These are phyloP conservation scores for Trisateles emortualis DNA, from an alignment of 2,888 invertebrate genomes.

Conservation along the genomic window DNA sequence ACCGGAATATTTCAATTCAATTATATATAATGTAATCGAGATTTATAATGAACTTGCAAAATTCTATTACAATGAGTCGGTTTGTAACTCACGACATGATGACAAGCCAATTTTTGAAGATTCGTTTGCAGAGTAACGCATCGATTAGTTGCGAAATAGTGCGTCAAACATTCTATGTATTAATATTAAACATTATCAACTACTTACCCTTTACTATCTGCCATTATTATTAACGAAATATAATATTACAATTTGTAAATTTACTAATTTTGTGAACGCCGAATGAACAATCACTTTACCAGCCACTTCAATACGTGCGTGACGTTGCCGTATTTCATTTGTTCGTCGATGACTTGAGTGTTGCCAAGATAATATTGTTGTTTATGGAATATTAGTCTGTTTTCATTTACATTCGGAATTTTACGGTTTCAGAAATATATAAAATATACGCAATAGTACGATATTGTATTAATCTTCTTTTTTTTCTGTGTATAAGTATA, in stretches of 20 bases:
- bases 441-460: no score
- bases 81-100: conserved; percentile 78
- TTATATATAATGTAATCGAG: conserved; percentile 8
- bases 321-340: conserved; percentile 88
- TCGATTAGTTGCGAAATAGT: conserved; percentile 34
- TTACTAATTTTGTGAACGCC: conserved; percentile 73
- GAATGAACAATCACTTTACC: conserved; percentile 72
- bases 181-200: conserved; percentile 38
- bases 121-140: conserved; percentile 55
- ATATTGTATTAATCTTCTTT: no score
- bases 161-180: background rate
- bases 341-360: conserved; percentile 70
- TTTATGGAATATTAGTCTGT: conserved; percentile 49
- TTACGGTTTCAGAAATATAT: conserved; percentile 29
- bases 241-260: conserved; percentile 69
- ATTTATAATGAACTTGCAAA: conserved; percentile 44
- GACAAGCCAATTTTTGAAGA: conserved; percentile 84
- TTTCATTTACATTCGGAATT: conserved; percentile 31
- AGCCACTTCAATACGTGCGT: conserved; percentile 70
- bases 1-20: background rate
- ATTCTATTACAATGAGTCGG: conserved; percentile 49
- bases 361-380: conserved; percentile 57
- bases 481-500: no score
- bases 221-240: conserved; percentile 81
- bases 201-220: conserved; percentile 86